phyloP scores from a whole-genome alignment of 2,797 vertebrate genomes.

The Ptychobarbus kaznakovi region DNA sequence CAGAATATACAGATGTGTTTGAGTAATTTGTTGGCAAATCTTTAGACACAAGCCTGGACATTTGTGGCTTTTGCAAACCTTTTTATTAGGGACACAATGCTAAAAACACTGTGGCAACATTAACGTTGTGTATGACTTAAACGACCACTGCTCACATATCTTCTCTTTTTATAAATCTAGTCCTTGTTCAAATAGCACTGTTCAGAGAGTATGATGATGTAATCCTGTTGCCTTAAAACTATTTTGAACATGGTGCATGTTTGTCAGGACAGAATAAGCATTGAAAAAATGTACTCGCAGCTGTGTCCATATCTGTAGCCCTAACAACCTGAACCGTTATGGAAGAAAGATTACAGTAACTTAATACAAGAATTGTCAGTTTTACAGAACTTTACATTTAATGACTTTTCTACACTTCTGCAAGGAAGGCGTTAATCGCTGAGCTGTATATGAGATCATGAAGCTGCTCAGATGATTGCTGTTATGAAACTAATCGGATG shows the following conservation, averaged over 20 bases:
- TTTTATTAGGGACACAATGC: neutral
- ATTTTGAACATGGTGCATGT: neutral
- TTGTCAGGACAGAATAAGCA: neutral
- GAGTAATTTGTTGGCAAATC: neutral
- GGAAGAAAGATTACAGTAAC: neutral
- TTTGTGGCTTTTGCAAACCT: neutral
- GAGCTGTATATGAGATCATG: slow-evolving; percentile 45
- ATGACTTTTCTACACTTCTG: slow-evolving; percentile 1
- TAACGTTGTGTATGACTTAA: neutral
- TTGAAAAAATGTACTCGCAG: neutral
- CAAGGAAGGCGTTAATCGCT: slow-evolving; percentile 21
- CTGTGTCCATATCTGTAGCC: neutral
- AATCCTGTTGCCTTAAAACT: neutral
- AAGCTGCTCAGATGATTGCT: slow-evolving; percentile 38
- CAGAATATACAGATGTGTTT: slow-evolving; percentile 9
- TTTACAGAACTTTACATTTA: neutral
- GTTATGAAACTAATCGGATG: slow-evolving; percentile 55
- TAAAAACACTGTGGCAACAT: neutral
- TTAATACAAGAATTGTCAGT: neutral
- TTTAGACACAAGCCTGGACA: neutral
- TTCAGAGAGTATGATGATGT: neutral
- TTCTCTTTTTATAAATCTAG: neutral
- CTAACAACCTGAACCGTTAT: neutral
- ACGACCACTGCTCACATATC: neutral
- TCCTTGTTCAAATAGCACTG: neutral